These are phyloP conservation scores for Alcedo atthis DNA, from an alignment of 2,797 vertebrate genomes.

Conservation along the genomic window DNA sequence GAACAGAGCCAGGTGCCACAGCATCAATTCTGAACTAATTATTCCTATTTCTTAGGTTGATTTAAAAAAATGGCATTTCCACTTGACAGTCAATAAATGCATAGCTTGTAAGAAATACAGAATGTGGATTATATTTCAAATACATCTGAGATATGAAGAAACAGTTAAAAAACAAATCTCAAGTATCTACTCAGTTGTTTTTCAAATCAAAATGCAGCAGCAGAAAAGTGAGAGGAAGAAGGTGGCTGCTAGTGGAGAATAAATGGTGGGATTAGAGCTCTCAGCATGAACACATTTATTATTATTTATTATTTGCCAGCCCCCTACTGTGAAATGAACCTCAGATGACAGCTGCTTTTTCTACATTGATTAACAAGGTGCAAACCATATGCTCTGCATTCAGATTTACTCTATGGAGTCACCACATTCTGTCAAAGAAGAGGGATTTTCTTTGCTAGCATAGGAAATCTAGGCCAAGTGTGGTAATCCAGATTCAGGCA, in stretches of 20 bases:
- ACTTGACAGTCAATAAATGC: not conserved
- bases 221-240: slow-evolving; percentile 24
- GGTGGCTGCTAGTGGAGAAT: slow-evolving; percentile 30
- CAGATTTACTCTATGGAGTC: slow-evolving; percentile 2
- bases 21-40: not conserved
- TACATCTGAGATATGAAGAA: not conserved
- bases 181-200: slow-evolving; percentile 2
- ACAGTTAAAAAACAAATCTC: not conserved
- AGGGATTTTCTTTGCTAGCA: slow-evolving; percentile 22
- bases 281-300: slow-evolving; percentile 59
- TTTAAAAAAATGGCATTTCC: not conserved
- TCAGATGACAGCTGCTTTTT: slow-evolving; percentile 56
- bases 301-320: slow-evolving; percentile 63
- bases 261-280: slow-evolving; percentile 55
- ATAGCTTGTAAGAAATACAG: not conserved
- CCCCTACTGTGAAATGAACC: slow-evolving; percentile 12
- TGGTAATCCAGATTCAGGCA: slow-evolving; percentile 4
- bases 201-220: slow-evolving; percentile 22
- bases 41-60: not conserved
- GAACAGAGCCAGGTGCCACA: not conserved
- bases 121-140: not conserved
- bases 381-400: not conserved
- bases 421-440: not conserved
- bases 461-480: slow-evolving; percentile 2
- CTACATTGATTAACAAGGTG: slow-evolving; percentile 42